These are phyloP conservation scores for Cynopterus brachyotis DNA, from an alignment of 2,113 vertebrate species.

Conservation along the genomic window DNA sequence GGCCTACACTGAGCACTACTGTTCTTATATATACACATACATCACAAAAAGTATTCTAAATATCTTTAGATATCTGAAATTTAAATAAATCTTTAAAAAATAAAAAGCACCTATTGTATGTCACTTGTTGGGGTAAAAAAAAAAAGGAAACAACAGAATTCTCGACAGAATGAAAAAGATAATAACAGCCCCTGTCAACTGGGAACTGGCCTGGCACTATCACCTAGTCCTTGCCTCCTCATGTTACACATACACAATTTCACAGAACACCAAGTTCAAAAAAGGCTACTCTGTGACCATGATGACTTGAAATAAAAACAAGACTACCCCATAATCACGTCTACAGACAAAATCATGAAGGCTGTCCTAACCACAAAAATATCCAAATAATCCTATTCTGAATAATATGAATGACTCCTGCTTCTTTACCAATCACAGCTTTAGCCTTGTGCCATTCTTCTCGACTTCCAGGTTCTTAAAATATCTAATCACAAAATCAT, in stretches of 20 bases:
- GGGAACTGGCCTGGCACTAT: background rate
- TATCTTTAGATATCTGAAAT: slow-evolving; percentile 30
- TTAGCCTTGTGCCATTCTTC: slow-evolving; percentile 9
- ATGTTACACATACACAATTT: background rate
- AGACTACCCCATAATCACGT: background rate
- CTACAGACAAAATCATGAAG: background rate
- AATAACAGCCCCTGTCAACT: background rate
- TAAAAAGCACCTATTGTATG: background rate
- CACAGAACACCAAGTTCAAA: background rate
- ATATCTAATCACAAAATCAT: background rate
- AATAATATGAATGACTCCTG: background rate
- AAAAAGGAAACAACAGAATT: background rate
- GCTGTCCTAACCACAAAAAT: background rate
- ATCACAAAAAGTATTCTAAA: background rate
- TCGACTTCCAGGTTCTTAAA: background rate
- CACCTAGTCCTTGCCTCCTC: background rate
- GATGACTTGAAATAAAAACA: background rate
- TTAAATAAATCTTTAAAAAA: background rate
- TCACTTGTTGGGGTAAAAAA: background rate
- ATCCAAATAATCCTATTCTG: background rate
- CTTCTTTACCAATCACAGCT: slow-evolving; percentile 16
- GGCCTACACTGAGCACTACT: background rate
- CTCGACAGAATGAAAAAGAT: background rate
- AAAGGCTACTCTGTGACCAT: background rate
- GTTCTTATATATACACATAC: background rate